phyloP scores from a whole-genome alignment of 2,888 invertebrate genomes.

The Brachycybe producta region DNA sequence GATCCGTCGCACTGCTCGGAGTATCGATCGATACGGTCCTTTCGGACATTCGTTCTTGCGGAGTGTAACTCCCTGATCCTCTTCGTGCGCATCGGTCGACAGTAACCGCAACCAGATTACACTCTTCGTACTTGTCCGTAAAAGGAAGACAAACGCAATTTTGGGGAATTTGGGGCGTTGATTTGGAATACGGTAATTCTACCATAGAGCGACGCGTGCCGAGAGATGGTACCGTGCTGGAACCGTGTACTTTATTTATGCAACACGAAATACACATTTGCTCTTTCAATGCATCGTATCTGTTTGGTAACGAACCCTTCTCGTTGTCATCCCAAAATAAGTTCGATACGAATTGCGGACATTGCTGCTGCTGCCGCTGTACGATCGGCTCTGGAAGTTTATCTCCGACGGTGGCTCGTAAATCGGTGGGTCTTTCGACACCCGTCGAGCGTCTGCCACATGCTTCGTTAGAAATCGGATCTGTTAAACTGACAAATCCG shows the following conservation, averaged over 20 bases:
- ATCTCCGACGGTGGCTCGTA: too few relatives aligned
- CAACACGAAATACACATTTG: too few relatives aligned
- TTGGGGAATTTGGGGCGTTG: slow-evolving; percentile 8
- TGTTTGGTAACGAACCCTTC: too few relatives aligned
- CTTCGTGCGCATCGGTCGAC: slow-evolving; percentile 6
- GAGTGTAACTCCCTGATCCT: too few relatives aligned
- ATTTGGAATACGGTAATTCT: slow-evolving; percentile 7
- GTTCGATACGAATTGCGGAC: too few relatives aligned
- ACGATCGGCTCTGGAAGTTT: too few relatives aligned
- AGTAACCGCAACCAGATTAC: background rate
- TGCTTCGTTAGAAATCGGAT: too few relatives aligned
- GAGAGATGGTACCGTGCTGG: slow-evolving; percentile 13
- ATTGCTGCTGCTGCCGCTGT: too few relatives aligned
- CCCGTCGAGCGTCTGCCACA: background rate
- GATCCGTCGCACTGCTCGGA: background rate
- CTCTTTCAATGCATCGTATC: too few relatives aligned
- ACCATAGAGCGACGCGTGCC: background rate
- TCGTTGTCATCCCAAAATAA: too few relatives aligned
- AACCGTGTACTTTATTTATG: slow-evolving; percentile 11
- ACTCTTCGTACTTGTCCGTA: background rate
- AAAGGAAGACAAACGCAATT: slow-evolving; percentile 5
- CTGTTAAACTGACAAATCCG: too few relatives aligned
- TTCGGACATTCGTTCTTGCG: background rate
- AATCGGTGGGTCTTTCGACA: too few relatives aligned
- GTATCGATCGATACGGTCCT: background rate